Evolutionary conservation across 2,113 vertebrate genomes (phyloP).

Genomic region (Menidia beryllina): DNA sequence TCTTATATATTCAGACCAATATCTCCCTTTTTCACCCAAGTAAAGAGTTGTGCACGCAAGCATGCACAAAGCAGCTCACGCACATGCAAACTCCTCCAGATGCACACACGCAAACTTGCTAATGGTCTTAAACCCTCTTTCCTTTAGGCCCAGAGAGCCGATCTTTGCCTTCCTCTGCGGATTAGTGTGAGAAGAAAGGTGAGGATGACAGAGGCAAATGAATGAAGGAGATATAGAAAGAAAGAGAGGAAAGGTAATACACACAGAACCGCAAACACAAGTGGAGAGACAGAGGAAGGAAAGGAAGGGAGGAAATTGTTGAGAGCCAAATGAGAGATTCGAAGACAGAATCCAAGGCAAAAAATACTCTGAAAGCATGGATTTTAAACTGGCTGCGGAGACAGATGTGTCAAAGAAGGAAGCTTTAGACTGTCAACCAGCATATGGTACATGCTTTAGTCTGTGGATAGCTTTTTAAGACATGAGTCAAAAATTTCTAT

Average conservation of each 20-base stretch:
- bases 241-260: constrained; percentile 16
- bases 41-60: constrained; percentile 31
- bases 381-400: constrained; percentile 17
- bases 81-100: constrained; percentile 22
- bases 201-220: constrained; percentile 37
- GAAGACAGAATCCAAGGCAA: background rate
- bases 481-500: constrained; percentile 4
- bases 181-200: constrained; percentile 49
- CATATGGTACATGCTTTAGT: background rate
- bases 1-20: constrained; percentile 70
- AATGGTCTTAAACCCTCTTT: constrained; percentile 62
- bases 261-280: no score
- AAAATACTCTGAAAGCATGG: background rate
- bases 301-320: background rate
- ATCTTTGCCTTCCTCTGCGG: constrained; percentile 41
- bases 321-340: constrained; percentile 21
- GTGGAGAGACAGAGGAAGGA: background rate
- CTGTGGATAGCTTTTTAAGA: constrained; percentile 1
- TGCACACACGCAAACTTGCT: constrained; percentile 21
- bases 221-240: constrained; percentile 36
- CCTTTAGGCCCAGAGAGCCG: constrained; percentile 61
- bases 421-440: constrained; percentile 1
- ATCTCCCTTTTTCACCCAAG: constrained; percentile 65
- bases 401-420: constrained; percentile 21
- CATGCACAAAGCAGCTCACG: constrained; percentile 37